Base-by-base conservation (phyloP, 2,113 vertebrate species). In the Lutjanus erythropterus region DNA sequence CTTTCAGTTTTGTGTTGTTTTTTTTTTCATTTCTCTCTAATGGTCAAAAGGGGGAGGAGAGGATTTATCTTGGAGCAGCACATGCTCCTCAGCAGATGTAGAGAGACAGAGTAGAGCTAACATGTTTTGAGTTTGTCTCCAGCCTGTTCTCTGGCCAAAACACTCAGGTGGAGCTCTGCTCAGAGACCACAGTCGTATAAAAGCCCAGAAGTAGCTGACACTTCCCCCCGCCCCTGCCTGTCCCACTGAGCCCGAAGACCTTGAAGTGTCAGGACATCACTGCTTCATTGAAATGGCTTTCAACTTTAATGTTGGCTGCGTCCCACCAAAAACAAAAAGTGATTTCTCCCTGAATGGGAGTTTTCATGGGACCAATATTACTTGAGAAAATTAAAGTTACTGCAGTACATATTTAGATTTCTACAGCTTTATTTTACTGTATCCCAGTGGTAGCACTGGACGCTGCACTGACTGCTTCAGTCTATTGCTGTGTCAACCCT, bases 1-100 rank as follows among this genome's bases (percentile, higher is more conserved):
- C 86, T 88, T 88, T 86, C 68, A 82, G 68, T 70, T 78, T 72
- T 50, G 21, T 64, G 35, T 44, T 41, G 27, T 62, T 75, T 78
- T 87, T 65, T 84, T 85, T 35, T 81, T 61, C 61, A 71, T 75
- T 73, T 65, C 74, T 81, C 65, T 70, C 60, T 77, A 82, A 86
- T 84, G 85, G 60, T 80, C 71, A 75, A 79, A 78, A 75, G 73
- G 80, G 66, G 84, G 74, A 75, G 68, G 80, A 59, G 78, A 83
- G 55, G 85, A 89, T 90, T 90, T 92, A 80, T 91, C 87, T 92
- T 93, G 91, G 90, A 90, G 65, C 81, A 29, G 60, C 82, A 85
- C 71, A 59, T 68, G 67, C 49, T 76, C 80, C 61, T 90, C 49
- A 69, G 76, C 88, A 93, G 86, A 92, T 92, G 87, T 67, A 89